phyloP scores from a whole-genome alignment of 2,888 invertebrate species.

The Rhingia campestris region DNA sequence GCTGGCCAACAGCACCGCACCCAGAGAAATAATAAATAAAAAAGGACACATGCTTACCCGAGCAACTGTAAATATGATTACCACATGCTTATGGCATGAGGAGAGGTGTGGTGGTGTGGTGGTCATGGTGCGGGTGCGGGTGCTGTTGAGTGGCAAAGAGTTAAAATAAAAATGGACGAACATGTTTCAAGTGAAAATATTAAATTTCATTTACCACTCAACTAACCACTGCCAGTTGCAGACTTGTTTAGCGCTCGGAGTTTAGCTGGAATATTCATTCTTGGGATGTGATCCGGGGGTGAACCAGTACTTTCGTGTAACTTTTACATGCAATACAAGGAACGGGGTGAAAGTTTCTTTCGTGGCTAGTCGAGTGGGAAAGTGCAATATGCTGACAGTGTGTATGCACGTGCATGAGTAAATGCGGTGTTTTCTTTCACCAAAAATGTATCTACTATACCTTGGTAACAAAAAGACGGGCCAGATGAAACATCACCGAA shows the following conservation, averaged over 20 bases:
- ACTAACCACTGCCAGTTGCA: conserved; percentile 71
- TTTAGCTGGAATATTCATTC: conserved; percentile 17
- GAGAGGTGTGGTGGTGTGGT: conserved; percentile 19
- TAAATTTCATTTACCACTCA: conserved; percentile 71
- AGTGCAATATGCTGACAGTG: conserved; percentile 15
- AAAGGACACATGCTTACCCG: conserved; percentile 54
- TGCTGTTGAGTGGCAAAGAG: neutral
- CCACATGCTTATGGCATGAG: conserved; percentile 69
- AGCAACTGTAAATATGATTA: conserved; percentile 72
- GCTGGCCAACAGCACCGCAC: conserved; percentile 53
- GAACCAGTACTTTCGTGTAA: conserved; percentile 5
- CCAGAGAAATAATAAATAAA: conserved; percentile 42
- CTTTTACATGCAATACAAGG: conserved; percentile 2
- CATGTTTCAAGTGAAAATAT: conserved; percentile 61
- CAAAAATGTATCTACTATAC: neutral
- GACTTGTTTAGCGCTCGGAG: conserved; percentile 55
- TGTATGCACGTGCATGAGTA: neutral
- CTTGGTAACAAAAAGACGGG: conserved; percentile 17
- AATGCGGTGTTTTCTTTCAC: neutral
- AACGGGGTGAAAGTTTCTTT: conserved; percentile 29
- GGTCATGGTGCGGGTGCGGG: neutral
- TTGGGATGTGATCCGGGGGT: neutral
- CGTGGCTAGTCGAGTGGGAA: conserved; percentile 27
- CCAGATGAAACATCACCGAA: conserved; percentile 30
- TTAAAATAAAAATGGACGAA: conserved; percentile 5